These are phyloP conservation scores for Tangara arthus DNA, from an alignment of 2,797 vertebrate species.

Conservation along the genomic window DNA sequence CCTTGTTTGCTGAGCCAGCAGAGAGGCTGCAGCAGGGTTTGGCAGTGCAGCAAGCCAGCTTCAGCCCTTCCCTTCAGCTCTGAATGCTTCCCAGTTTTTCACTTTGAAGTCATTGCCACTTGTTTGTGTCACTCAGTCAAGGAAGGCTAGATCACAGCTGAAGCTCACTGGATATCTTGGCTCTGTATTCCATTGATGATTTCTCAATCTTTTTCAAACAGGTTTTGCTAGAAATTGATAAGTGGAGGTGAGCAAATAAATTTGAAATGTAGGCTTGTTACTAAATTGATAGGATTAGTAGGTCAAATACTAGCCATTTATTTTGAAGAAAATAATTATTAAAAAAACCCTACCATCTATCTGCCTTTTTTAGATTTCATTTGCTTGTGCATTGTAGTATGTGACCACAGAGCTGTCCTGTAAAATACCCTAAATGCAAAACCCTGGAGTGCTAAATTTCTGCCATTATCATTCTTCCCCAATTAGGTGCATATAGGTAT, in stretches of 20 bases:
- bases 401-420: background rate
- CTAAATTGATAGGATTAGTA: background rate
- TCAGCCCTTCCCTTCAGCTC: background rate
- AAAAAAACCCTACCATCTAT: rapidly evolving
- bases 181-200: background rate
- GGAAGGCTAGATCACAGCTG: background rate
- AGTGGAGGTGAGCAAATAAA: background rate
- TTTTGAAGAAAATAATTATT: background rate
- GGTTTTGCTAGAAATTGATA: background rate
- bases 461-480: background rate
- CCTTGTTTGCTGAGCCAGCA: background rate
- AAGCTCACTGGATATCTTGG: background rate
- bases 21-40: background rate
- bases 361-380: background rate
- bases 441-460: background rate
- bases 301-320: background rate
- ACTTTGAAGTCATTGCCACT: background rate
- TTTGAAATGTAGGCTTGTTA: background rate
- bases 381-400: background rate
- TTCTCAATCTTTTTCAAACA: background rate
- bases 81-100: background rate
- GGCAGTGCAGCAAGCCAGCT: background rate
- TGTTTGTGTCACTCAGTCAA: background rate
- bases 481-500: background rate
- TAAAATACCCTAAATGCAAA: background rate